Evolutionary conservation across 2,797 vertebrate genomes (phyloP).

Genomic region (Coluber constrictor): DNA sequence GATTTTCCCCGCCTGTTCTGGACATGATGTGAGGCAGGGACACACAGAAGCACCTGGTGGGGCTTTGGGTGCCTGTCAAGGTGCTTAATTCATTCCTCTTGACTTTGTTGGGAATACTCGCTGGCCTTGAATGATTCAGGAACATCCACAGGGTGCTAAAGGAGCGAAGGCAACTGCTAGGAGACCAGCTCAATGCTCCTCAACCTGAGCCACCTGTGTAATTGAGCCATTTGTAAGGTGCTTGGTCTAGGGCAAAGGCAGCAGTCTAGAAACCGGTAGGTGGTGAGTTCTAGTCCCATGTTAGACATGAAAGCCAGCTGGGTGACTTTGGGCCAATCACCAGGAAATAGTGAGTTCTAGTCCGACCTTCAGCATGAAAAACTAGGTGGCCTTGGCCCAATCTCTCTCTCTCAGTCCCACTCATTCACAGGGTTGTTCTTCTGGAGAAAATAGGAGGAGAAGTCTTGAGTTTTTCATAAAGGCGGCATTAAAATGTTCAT

Average conservation of each 20-base stretch:
- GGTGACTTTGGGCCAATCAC: no score
- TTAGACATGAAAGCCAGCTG: no score
- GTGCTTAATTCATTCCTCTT: not conserved
- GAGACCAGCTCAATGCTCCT: not conserved
- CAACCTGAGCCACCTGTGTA: not conserved
- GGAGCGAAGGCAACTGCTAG: not conserved
- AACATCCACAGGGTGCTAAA: not conserved
- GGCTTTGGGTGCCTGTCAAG: not conserved
- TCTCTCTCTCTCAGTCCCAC: not conserved
- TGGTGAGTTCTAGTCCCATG: not conserved
- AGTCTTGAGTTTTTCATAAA: not conserved
- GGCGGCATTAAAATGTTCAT: not conserved
- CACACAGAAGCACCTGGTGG: not conserved
- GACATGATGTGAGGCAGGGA: not conserved
- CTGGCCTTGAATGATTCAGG: not conserved
- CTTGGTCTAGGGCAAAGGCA: not conserved
- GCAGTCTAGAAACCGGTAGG: not conserved
- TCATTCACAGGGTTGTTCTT: not conserved
- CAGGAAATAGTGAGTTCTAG: not conserved
- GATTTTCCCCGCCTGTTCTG: not conserved
- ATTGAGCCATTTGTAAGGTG: not conserved
- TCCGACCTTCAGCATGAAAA: not conserved
- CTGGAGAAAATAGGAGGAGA: not conserved
- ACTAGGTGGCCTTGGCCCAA: not conserved
- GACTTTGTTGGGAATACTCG: not conserved